phyloP scores from a whole-genome alignment of 92 coral and sea anemone genomes.

The Paramuricea clavata region DNA sequence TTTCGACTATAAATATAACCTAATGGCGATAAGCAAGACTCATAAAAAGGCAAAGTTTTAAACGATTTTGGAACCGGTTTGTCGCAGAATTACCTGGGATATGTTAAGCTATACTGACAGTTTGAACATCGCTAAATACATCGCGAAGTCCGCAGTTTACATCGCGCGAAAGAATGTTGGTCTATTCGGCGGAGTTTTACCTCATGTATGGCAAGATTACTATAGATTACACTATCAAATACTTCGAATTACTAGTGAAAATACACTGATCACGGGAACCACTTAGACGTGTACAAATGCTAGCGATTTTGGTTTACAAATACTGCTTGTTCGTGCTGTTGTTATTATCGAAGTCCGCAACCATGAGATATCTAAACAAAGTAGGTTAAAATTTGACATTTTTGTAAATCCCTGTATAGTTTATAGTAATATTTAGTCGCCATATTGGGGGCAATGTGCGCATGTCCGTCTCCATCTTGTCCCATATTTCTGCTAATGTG shows the following conservation, averaged over 20 bases:
- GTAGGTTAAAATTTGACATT: slow-evolving; percentile 1
- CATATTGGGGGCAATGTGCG: neutral
- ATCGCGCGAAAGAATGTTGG: slow-evolving; percentile 6
- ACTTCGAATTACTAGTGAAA: neutral
- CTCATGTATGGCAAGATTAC: slow-evolving; percentile 2
- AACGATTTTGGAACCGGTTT: slow-evolving; percentile 29
- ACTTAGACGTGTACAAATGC: slow-evolving; percentile 9
- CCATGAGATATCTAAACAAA: slow-evolving; percentile 10
- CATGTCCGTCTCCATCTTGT: slow-evolving; percentile 35
- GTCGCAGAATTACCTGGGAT: neutral
- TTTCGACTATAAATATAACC: neutral
- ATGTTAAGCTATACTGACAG: neutral
- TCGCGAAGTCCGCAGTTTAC: slow-evolving; percentile 35
- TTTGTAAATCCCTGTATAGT: slow-evolving; percentile 23
- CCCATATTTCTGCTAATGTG: slow-evolving; percentile 31
- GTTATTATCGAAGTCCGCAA: slow-evolving; percentile 13
- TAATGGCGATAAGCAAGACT: neutral
- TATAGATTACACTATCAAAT: slow-evolving; percentile 27
- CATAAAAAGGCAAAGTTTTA: neutral
- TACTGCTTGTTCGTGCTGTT: slow-evolving; percentile 22
- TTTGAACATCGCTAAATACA: slow-evolving; percentile 37
- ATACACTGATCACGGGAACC: slow-evolving; percentile 25
- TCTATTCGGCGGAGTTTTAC: neutral
- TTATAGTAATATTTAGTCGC: slow-evolving; percentile 28
- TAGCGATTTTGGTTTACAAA: slow-evolving; percentile 25